phyloP scores from a whole-genome alignment of 2,888 invertebrate genomes.

The Helicoverpa assulta region DNA sequence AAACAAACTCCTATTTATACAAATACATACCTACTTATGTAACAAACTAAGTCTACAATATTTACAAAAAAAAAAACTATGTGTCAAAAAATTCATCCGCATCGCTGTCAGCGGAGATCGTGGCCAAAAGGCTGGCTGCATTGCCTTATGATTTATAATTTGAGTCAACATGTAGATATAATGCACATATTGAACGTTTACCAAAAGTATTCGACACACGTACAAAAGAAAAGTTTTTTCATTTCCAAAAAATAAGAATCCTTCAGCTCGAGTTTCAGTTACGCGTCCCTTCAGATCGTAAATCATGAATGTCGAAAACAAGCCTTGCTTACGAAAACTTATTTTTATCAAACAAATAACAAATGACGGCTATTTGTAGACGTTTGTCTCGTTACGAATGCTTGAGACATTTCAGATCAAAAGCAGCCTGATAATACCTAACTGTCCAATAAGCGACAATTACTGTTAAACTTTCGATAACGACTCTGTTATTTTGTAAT shows the following conservation, averaged over 20 bases:
- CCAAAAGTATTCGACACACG: too few species aligned
- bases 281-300: constrained; percentile 26
- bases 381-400: constrained; percentile 23
- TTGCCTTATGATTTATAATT: too few species aligned
- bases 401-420: not conserved
- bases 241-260: not conserved
- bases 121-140: too few species aligned
- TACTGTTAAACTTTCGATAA: constrained; percentile 4
- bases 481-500: not conserved
- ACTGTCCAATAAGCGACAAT: constrained; percentile 14
- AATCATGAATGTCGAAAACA: constrained; percentile 50
- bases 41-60: too few species aligned
- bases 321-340: constrained; percentile 22
- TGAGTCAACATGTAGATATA: too few species aligned
- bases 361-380: constrained; percentile 44
- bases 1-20: too few species aligned
- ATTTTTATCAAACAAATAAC: constrained; percentile 45
- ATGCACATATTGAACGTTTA: too few species aligned
- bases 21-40: too few species aligned
- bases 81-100: too few species aligned
- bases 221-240: not conserved
- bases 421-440: constrained; percentile 7
- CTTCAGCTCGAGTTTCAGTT: constrained; percentile 9
- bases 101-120: too few species aligned
- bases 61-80: too few species aligned